These are phyloP conservation scores for Girardinichthys multiradiatus DNA, from an alignment of 2,113 vertebrate genomes.

Conservation along the genomic window DNA sequence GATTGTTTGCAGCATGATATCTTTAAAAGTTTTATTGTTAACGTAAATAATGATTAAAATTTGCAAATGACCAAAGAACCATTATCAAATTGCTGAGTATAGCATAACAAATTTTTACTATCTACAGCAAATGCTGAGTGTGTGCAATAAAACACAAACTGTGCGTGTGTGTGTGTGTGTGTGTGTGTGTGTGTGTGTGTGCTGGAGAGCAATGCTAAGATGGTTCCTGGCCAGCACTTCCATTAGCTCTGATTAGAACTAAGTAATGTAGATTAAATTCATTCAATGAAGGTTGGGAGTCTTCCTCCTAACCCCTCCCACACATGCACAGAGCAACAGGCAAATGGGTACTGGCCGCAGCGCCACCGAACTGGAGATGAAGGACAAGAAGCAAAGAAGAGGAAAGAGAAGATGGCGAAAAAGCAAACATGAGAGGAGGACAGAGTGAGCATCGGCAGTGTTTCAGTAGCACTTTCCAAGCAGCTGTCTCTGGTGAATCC, in stretches of 20 bases:
- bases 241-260: constrained; percentile 90
- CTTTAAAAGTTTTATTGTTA: not conserved
- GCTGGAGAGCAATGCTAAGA: constrained; percentile 50
- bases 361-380: constrained; percentile 47
- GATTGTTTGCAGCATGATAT: not conserved
- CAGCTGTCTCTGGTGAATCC: constrained; percentile 50
- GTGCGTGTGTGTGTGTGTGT: constrained; percentile 26
- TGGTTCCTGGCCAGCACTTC: constrained; percentile 84
- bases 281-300: constrained; percentile 77
- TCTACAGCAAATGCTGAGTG: constrained; percentile 27
- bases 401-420: constrained; percentile 26
- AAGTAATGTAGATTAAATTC: constrained; percentile 77
- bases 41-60: not conserved
- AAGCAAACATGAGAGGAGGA: constrained; percentile 10
- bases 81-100: not conserved
- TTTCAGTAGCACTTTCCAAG: constrained; percentile 64
- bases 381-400: constrained; percentile 39
- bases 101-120: not conserved
- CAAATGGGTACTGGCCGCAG: constrained; percentile 32
- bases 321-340: constrained; percentile 57
- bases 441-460: constrained; percentile 28
- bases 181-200: constrained; percentile 58
- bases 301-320: constrained; percentile 42
- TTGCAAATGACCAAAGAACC: not conserved
- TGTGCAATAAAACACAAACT: constrained; percentile 1